Percentiles rank a stretch among this genome's conserved stretches.
These are phyloP conservation scores for Nemoura dubitans DNA, from an alignment of 2,888 invertebrate species.

Conservation along the genomic window DNA sequence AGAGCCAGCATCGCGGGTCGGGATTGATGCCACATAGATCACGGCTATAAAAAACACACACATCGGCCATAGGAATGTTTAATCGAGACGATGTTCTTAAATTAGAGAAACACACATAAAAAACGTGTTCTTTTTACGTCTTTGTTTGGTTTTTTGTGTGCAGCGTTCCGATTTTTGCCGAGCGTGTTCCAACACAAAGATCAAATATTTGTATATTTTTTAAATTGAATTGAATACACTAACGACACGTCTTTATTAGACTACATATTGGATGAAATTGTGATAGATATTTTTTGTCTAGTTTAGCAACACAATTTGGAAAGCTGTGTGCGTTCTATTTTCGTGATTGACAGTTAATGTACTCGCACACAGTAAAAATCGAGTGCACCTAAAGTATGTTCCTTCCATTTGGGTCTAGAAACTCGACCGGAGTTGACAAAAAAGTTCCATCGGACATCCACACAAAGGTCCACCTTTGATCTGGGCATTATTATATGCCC, in stretches of 20 bases:
- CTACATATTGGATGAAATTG: too few species aligned
- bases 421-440: not conserved
- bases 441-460: not conserved
- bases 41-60: not conserved
- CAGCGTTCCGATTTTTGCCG: too few species aligned
- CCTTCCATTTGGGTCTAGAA: not conserved
- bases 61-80: not conserved
- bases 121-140: not conserved
- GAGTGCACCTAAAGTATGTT: not conserved
- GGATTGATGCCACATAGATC: not conserved
- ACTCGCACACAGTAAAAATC: too few species aligned
- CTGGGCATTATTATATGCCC: not conserved
- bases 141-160: not conserved
- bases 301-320: too few species aligned
- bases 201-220: too few species aligned
- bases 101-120: not conserved
- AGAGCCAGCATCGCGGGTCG: too few species aligned
- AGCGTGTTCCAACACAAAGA: too few species aligned
- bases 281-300: too few species aligned
- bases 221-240: too few species aligned
- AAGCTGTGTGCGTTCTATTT: too few species aligned
- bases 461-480: not conserved
- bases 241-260: too few species aligned
- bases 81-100: not conserved
- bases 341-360: too few species aligned